A percentile compares a stretch with the other conserved stretches of the same genome.
Evolutionary conservation across 2,113 vertebrate genomes (phyloP).

Genomic region (Oreotrochilus melanogaster): DNA sequence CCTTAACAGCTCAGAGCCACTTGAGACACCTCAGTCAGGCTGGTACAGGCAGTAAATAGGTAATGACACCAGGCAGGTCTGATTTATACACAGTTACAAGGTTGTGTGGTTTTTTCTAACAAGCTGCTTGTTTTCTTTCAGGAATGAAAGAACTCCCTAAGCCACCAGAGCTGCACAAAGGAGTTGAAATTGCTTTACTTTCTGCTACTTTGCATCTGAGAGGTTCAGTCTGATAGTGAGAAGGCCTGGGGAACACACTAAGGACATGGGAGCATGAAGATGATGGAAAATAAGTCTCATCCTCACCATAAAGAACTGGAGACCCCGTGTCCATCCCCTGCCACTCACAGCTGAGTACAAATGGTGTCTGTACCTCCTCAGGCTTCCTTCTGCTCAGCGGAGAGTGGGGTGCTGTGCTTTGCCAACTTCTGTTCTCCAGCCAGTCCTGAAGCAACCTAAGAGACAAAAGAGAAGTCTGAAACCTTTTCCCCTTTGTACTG

Average conservation of each 20-base stretch:
- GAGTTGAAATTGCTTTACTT: constrained; percentile 27
- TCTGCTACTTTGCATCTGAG: constrained; percentile 32
- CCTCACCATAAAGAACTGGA: accelerated
- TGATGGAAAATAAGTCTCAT: background rate
- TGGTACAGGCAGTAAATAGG: background rate
- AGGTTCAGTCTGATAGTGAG: background rate
- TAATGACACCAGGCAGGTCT: background rate
- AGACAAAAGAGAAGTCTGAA: background rate
- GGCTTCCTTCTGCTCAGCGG: background rate
- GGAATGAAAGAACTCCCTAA: constrained; percentile 43
- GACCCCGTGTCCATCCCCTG: background rate
- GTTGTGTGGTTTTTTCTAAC: background rate
- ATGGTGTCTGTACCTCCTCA: accelerated
- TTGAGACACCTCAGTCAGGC: background rate
- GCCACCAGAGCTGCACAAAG: background rate
- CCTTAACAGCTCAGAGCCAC: background rate
- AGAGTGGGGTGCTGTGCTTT: accelerated
- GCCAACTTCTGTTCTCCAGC: background rate
- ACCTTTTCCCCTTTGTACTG: background rate
- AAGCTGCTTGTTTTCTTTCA: constrained; percentile 24
- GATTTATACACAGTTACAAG: background rate
- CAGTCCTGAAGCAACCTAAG: background rate
- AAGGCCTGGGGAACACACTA: background rate
- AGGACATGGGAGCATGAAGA: background rate
- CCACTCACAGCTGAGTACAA: background rate